phyloP scores from a whole-genome alignment of 2,797 vertebrate species.

The Amblyopsis hoosieri region DNA sequence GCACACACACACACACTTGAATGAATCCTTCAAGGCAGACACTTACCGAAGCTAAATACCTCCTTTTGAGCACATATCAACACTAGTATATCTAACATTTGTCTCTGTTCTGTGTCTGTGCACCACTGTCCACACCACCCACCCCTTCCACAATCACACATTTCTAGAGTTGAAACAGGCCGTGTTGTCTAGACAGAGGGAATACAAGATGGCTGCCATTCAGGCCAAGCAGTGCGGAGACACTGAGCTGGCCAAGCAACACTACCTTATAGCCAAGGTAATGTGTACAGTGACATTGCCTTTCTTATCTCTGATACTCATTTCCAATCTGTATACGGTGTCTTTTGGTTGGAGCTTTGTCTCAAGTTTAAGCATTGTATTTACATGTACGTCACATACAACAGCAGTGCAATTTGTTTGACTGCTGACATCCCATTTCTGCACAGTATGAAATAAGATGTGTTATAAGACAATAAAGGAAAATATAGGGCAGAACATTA shows the following conservation, averaged over 20 bases:
- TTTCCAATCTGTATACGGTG: too few relatives aligned
- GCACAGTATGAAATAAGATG: too few relatives aligned
- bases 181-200: slow-evolving; percentile 81
- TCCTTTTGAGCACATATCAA: not conserved
- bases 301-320: not conserved
- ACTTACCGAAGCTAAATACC: not conserved
- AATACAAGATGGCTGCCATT: slow-evolving; percentile 88
- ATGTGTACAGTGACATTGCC: not conserved
- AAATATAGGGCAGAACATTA: too few relatives aligned
- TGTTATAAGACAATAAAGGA: too few relatives aligned
- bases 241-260: slow-evolving; percentile 74
- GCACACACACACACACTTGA: too few relatives aligned
- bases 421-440: too few relatives aligned
- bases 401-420: too few relatives aligned
- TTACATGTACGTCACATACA: too few relatives aligned
- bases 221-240: slow-evolving; percentile 83
- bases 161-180: slow-evolving; percentile 71
- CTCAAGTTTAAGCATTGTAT: too few relatives aligned
- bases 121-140: not conserved
- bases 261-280: slow-evolving; percentile 86
- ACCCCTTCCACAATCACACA: not conserved
- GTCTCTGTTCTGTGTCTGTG: not conserved
- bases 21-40: not conserved
- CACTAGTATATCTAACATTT: not conserved
- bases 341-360: too few relatives aligned